A percentile compares a stretch with the other conserved stretches of the same genome.
Evolutionary conservation across 2,113 vertebrate species (phyloP).

Genomic region (Thunnus maccoyii): DNA sequence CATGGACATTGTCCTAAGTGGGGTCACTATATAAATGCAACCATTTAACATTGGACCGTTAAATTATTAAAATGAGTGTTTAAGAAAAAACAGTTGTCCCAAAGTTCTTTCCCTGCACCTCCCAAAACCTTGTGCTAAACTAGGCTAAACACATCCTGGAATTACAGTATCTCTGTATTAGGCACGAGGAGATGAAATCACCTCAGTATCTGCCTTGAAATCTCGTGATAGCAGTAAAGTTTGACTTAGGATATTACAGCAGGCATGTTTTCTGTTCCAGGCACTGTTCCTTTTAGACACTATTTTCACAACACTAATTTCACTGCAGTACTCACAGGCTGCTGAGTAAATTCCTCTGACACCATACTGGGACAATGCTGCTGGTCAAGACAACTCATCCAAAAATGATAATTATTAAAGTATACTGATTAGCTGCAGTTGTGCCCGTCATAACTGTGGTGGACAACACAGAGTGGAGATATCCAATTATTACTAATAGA

Average conservation of each 20-base stretch:
- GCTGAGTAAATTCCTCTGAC: neutral
- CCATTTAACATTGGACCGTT: too few relatives aligned
- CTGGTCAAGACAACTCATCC: neutral
- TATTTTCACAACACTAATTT: neutral
- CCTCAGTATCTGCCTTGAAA: neutral
- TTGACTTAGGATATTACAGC: neutral
- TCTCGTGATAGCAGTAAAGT: neutral
- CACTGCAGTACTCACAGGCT: neutral
- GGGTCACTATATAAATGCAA: too few relatives aligned
- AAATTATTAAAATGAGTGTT: too few relatives aligned
- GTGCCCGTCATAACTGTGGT: neutral
- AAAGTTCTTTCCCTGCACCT: too few relatives aligned
- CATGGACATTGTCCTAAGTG: too few relatives aligned
- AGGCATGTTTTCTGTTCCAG: neutral
- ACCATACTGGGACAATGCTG: neutral
- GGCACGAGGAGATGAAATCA: neutral
- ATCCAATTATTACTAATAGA: conserved; percentile 35
- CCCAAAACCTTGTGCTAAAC: neutral
- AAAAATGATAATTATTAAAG: conserved; percentile 11
- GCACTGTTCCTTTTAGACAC: neutral
- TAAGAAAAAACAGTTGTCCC: too few relatives aligned
- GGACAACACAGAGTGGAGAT: neutral
- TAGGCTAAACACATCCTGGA: neutral
- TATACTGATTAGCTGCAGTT: neutral
- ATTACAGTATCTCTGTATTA: neutral